Conservation (phyloP, 2,888 invertebrate genomes). For the Bruchidius siliquastri region DNA sequence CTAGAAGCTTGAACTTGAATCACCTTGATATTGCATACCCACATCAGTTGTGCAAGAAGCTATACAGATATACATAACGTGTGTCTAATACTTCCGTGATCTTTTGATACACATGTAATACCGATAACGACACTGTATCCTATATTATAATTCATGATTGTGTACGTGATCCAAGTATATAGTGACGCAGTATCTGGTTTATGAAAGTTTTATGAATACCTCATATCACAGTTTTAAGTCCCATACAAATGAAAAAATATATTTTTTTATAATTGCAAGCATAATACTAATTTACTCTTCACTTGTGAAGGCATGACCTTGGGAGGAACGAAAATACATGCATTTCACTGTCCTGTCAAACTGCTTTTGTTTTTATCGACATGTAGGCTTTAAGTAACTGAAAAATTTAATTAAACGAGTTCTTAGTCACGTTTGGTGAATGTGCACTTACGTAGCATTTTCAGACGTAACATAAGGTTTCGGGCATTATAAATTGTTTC, state of each 20-base stretch:
- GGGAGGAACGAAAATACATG: neutral
- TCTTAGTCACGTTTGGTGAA: neutral
- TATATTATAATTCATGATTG: neutral
- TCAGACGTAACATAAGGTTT: neutral
- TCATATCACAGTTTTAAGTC: neutral
- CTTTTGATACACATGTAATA: neutral
- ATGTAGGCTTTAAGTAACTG: neutral
- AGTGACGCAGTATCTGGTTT: too few relatives aligned
- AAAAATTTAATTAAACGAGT: neutral
- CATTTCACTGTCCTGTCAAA: neutral
- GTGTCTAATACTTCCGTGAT: neutral
- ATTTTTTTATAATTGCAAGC: neutral
- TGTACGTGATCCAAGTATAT: neutral
- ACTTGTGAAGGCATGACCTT: neutral
- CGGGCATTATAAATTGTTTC: neutral
- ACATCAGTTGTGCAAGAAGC: neutral
- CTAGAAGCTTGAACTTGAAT: neutral
- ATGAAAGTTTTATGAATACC: too few relatives aligned
- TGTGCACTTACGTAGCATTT: neutral
- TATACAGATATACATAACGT: neutral
- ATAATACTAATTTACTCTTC: neutral
- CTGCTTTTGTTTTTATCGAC: neutral
- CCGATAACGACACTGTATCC: neutral
- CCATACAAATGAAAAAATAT: neutral
- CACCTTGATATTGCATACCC: neutral